These are phyloP conservation scores for Omphaloscelis lunosa DNA, from an alignment of 2,888 invertebrate species.

Conservation along the genomic window DNA sequence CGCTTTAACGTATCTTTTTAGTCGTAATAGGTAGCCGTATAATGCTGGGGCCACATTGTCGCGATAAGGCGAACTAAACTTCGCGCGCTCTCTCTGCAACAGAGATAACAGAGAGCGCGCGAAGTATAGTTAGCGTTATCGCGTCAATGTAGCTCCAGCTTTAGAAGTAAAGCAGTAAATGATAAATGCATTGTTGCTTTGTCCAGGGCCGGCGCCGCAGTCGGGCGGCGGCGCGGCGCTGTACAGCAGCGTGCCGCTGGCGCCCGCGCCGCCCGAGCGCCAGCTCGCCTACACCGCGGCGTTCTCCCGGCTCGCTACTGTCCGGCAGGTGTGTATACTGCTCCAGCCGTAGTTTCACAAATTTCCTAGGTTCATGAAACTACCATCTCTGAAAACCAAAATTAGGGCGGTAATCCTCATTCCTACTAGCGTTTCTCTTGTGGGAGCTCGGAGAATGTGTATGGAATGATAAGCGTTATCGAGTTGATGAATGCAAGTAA, in stretches of 20 bases:
- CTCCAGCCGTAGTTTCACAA: too few species aligned
- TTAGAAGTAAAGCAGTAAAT: not conserved
- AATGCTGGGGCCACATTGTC: too few species aligned
- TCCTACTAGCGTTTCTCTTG: not conserved
- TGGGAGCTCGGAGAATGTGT: not conserved
- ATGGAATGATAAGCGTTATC: not conserved
- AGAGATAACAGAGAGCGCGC: too few species aligned
- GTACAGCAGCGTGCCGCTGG: slow-evolving; percentile 84
- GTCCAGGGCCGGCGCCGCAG: slow-evolving; percentile 84
- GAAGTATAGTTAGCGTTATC: too few species aligned
- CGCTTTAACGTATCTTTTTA: too few species aligned
- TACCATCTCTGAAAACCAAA: not conserved
- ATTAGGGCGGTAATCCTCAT: too few species aligned
- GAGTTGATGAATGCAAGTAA: not conserved
- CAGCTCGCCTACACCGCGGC: not conserved
- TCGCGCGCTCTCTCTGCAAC: too few species aligned
- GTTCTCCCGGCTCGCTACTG: not conserved
- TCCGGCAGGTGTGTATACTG: not conserved
- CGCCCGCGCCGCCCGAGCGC: slow-evolving; percentile 78
- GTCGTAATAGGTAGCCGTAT: too few species aligned
- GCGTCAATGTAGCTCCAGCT: too few species aligned
- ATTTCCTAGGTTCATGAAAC: not conserved
- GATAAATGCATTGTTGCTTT: not conserved
- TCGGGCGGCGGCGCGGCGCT: slow-evolving; percentile 81
- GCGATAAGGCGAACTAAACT: too few species aligned